Percentiles rank a stretch among this genome's conserved stretches.
Conservation (phyloP, 2,113 vertebrate species). For the Trinectes maculatus region DNA sequence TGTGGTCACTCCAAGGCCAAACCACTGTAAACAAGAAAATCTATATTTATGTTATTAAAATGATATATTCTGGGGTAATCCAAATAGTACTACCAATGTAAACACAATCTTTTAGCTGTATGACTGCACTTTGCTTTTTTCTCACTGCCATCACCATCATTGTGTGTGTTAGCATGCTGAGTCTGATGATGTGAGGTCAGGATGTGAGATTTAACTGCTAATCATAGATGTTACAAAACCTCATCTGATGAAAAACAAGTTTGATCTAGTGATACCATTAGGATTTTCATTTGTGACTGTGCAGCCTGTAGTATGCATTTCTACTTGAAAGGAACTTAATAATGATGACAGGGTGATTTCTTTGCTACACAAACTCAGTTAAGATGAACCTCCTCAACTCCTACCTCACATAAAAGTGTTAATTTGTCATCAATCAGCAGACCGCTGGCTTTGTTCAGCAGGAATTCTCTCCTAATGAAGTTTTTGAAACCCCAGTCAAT, state of each 20-base stretch:
- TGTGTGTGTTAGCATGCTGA: no score
- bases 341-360: constrained; percentile 13
- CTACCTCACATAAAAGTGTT: constrained; percentile 94
- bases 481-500: constrained; percentile 97
- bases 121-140: no score
- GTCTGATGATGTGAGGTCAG: no score
- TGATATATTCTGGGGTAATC: constrained; percentile 3
- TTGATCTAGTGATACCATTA: constrained; percentile 28
- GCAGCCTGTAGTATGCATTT: constrained; percentile 1
- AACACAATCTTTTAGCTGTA: not conserved
- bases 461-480: constrained; percentile 92
- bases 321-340: constrained; percentile 1
- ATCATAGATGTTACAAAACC: constrained; percentile 10
- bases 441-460: constrained; percentile 91
- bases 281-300: constrained; percentile 21
- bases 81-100: not conserved
- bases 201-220: constrained; percentile 1
- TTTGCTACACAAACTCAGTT: not conserved
- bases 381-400: constrained; percentile 15
- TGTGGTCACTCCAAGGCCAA: constrained; percentile 35
- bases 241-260: constrained; percentile 16
- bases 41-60: constrained; percentile 28
- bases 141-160: no score
- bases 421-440: constrained; percentile 93
- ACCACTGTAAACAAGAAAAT: constrained; percentile 22